These are phyloP conservation scores for Acanthosoma haemorrhoidale DNA, from an alignment of 2,888 invertebrate species.

Conservation along the genomic window DNA sequence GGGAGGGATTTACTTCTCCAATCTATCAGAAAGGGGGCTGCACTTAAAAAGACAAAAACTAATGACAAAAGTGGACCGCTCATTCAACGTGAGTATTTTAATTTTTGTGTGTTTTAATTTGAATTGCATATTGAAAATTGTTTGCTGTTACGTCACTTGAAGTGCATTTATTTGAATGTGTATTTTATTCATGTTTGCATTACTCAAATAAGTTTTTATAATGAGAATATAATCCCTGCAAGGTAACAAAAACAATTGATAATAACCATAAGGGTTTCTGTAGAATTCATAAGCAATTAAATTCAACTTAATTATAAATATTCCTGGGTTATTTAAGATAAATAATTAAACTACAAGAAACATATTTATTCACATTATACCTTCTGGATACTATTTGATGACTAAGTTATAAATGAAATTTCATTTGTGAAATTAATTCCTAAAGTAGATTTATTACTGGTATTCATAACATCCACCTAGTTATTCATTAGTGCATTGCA, in stretches of 20 bases:
- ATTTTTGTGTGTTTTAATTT: not conserved
- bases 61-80: slow-evolving; percentile 83
- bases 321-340: too few relatives aligned
- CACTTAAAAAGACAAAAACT: slow-evolving; percentile 79
- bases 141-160: not conserved
- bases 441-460: too few relatives aligned
- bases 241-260: too few relatives aligned
- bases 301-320: too few relatives aligned
- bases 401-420: too few relatives aligned
- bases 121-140: not conserved
- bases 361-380: too few relatives aligned
- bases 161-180: not conserved
- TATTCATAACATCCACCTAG: not conserved
- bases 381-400: too few relatives aligned
- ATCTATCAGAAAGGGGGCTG: slow-evolving; percentile 76
- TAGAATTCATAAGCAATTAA: too few relatives aligned
- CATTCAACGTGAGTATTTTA: slow-evolving; percentile 57
- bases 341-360: too few relatives aligned
- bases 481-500: not conserved
- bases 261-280: too few relatives aligned
- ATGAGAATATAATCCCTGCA: too few relatives aligned
- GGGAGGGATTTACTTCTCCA: slow-evolving; percentile 64
- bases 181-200: not conserved
- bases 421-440: too few relatives aligned
- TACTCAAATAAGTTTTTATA: not conserved